These are phyloP conservation scores for Torymus texanus DNA, from an alignment of 2,888 invertebrate genomes.

Conservation along the genomic window DNA sequence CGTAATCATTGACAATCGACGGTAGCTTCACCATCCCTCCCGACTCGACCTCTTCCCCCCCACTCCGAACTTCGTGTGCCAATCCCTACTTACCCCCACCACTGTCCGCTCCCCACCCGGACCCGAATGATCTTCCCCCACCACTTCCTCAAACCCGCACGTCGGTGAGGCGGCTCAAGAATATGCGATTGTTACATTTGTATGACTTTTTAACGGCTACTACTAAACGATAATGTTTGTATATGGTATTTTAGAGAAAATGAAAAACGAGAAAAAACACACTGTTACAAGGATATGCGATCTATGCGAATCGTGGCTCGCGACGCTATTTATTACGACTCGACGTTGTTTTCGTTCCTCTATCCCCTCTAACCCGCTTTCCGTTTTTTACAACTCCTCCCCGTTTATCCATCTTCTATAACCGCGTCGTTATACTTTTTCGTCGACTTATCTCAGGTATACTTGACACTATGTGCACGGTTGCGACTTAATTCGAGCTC, in stretches of 20 bases:
- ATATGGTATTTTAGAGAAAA: conserved; percentile 58
- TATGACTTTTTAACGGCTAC: conserved; percentile 57
- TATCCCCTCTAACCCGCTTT: too few relatives aligned
- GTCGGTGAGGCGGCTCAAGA: conserved; percentile 49
- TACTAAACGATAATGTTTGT: conserved; percentile 57
- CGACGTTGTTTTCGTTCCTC: background rate
- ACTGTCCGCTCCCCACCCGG: background rate
- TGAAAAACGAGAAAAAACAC: conserved; percentile 30
- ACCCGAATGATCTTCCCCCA: background rate
- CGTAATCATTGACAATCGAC: conserved; percentile 57
- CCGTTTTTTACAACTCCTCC: background rate
- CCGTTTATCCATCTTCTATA: background rate
- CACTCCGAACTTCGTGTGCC: background rate
- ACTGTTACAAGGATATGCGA: conserved; percentile 38
- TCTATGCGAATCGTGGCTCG: conserved; percentile 35
- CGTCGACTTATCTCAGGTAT: conserved; percentile 7
- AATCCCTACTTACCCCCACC: background rate
- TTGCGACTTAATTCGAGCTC: too few relatives aligned
- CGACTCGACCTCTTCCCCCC: background rate
- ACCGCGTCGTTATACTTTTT: background rate
- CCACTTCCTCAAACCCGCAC: background rate
- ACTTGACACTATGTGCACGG: background rate
- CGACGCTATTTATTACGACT: conserved; percentile 36
- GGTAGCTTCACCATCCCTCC: conserved; percentile 23
- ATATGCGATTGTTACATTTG: conserved; percentile 57